Base-by-base conservation (phyloP, 1,140 invertebrate species). In the Drosophila busckii region DNA sequence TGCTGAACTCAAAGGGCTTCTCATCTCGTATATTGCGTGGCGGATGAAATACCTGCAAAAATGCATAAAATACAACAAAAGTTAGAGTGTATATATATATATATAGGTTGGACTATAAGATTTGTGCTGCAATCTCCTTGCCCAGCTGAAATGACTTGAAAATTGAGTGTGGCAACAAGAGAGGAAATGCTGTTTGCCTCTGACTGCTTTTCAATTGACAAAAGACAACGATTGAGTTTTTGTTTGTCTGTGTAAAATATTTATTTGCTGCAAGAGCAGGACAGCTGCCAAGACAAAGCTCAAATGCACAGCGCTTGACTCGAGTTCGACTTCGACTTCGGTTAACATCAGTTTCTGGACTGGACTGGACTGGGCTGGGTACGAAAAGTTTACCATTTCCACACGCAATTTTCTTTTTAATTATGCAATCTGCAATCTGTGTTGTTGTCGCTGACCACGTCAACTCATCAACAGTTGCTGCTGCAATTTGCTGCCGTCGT, bases 1-100 rank as follows among this genome's bases (percentile, higher is more conserved):
- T 89, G 12, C 90, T 90, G 86, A 94, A 94, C 62, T 92, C 91
- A 68, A 94, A 94, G 2, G 93, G 92, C 22, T 92, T 90, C 1
- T 89, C 88, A 49, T 90, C 88, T 17, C 92, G 89, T 38, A 84
- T 63, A 63, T 86, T 84, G 10, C 88, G 71, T 23, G 90, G 90
- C 7, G 92, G 91, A 46, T 92, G 90, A 86, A 94, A 94, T 42
- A 95, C 88, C 49, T 91, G 73, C 7, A 63, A 55, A 38, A 63
- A 53, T 19, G 37, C 10, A 48, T 17, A 56, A 50, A 38, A 20
- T 13, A 40, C 26, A 53, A 40, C n/a, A 50, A 35, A 54, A 25
- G 8, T 15, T 31, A 45, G 26, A 25, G 23, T 16, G 38, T 41
- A 25, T 13, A 45, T 32, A 48, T 26, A 8, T 26, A 23, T 23